Conservation (phyloP, 2,113 vertebrate species). For the Micronycteris hirsuta region DNA sequence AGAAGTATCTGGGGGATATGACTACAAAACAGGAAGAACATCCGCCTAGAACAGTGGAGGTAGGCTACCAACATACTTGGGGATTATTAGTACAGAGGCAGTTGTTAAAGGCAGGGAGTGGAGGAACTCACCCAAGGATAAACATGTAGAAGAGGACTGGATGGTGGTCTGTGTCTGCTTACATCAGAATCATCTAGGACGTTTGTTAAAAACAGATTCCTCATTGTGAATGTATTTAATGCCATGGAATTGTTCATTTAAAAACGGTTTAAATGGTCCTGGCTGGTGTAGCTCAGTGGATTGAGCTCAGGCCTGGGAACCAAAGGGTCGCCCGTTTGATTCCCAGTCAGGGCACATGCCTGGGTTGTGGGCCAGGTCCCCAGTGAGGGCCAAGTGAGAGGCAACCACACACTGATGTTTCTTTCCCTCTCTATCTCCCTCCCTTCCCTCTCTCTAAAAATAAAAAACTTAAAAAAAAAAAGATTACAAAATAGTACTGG, state of each 20-base stretch:
- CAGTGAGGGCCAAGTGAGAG: too few relatives aligned
- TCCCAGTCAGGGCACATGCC: too few relatives aligned
- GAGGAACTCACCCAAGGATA: background rate
- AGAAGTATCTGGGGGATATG: background rate
- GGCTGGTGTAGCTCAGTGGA: too few relatives aligned
- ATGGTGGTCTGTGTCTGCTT: background rate
- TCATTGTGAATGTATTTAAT: conserved; percentile 4
- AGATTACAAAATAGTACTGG: background rate
- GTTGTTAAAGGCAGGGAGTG: background rate
- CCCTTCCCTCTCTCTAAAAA: too few relatives aligned
- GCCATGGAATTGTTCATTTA: background rate
- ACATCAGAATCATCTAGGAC: background rate
- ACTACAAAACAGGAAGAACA: conserved; percentile 19
- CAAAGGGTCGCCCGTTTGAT: too few relatives aligned
- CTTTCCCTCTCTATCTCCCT: too few relatives aligned
- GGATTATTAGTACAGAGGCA: background rate
- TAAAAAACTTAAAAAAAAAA: background rate
- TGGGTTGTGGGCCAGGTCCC: too few relatives aligned
- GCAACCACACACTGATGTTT: too few relatives aligned
- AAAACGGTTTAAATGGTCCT: background rate
- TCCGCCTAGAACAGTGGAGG: background rate
- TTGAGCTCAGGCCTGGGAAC: too few relatives aligned
- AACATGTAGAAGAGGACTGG: background rate
- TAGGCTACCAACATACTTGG: background rate
- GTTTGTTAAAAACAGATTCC: background rate